Conservation (phyloP, 92 coral and sea anemone genomes). For the Porites lobata region DNA sequence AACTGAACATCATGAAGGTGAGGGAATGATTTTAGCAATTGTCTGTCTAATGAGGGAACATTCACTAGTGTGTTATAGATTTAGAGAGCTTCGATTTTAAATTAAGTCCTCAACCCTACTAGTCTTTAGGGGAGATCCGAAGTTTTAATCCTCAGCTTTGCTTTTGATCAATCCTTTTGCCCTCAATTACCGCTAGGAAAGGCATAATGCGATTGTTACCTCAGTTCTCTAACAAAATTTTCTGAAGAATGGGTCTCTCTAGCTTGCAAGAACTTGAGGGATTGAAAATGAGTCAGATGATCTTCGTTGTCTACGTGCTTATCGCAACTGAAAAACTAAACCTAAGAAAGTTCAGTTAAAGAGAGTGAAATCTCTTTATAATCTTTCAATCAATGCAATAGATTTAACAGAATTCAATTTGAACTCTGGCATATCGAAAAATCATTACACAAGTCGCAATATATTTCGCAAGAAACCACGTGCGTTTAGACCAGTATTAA, state of each 20-base stretch:
- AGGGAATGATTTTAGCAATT: slow-evolving; percentile 32
- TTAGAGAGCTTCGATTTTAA: slow-evolving; percentile 27
- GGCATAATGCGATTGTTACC: slow-evolving; percentile 56
- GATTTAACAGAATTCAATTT: too few species aligned
- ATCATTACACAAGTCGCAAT: too few species aligned
- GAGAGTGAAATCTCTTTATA: too few species aligned
- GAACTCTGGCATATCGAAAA: too few species aligned
- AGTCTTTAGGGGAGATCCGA: slow-evolving; percentile 49
- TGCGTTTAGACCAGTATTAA: too few species aligned
- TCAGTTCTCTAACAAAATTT: slow-evolving; percentile 61
- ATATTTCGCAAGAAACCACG: too few species aligned
- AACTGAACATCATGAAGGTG: slow-evolving; percentile 40
- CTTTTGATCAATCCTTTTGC: slow-evolving; percentile 49
- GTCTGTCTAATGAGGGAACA: slow-evolving; percentile 40
- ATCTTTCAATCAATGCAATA: too few species aligned
- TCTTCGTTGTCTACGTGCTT: too few species aligned
- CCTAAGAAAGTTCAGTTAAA: too few species aligned
- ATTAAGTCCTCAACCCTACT: slow-evolving; percentile 7
- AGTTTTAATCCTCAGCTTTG: slow-evolving; percentile 58
- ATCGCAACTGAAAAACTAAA: too few species aligned
- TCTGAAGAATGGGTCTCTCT: background rate
- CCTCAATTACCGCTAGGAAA: slow-evolving; percentile 61
- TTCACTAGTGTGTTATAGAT: slow-evolving; percentile 19
- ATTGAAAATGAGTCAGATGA: too few species aligned
- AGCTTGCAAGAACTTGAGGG: too few species aligned